Evolutionary conservation across 2,113 vertebrate genomes (phyloP).

Genomic region (Anarhynchus alexandrinus): DNA sequence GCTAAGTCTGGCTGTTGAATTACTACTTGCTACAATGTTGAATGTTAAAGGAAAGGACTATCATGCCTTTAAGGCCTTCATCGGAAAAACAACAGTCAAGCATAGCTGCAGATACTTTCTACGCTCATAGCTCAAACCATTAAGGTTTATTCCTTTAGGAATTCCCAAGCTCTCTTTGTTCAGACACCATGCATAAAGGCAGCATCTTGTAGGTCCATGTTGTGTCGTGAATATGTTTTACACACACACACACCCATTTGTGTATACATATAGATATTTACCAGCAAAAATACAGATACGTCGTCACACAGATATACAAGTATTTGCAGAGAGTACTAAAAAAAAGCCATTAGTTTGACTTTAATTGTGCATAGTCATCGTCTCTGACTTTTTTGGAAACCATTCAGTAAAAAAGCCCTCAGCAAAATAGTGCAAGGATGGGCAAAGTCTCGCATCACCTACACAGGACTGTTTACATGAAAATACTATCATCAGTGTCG

Average conservation of each 20-base stretch:
- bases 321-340: not conserved
- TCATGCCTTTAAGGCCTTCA: not conserved
- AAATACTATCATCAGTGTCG: not conserved
- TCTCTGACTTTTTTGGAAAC: not conserved
- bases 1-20: not conserved
- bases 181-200: not conserved
- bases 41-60: not conserved
- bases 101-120: not conserved
- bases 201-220: rapidly evolving
- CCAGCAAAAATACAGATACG: rapidly evolving
- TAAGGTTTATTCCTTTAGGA: not conserved
- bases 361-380: not conserved
- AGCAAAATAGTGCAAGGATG: not conserved
- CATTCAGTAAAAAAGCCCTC: not conserved
- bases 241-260: rapidly evolving
- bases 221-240: not conserved
- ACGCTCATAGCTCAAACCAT: not conserved
- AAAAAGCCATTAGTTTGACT: not conserved
- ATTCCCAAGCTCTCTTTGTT: not conserved
- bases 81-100: not conserved
- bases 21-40: not conserved
- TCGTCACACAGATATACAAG: not conserved
- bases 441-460: not conserved
- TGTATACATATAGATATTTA: not conserved
- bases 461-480: not conserved